Conservation (phyloP, 1,140 invertebrate genomes). For the Ptiloglossa arizonensis region DNA sequence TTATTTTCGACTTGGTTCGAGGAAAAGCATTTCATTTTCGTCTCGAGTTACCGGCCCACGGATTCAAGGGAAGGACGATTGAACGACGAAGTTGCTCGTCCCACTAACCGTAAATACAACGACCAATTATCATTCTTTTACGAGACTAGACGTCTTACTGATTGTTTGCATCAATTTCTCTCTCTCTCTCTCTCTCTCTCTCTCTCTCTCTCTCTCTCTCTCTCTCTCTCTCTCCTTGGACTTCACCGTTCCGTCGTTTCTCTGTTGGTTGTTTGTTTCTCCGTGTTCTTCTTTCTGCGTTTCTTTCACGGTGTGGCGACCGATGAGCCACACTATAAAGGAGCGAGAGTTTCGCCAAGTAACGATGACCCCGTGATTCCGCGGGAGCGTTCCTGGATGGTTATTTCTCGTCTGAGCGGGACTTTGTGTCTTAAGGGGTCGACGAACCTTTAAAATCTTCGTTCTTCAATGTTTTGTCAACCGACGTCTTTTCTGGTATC, state of each 20-base stretch:
- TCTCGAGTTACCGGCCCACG: background rate
- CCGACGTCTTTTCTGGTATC: background rate
- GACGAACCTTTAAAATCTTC: background rate
- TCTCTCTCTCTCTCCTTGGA: background rate
- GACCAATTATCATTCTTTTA: slow-evolving; percentile 43
- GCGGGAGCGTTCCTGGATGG: background rate
- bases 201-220: background rate
- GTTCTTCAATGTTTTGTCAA: background rate
- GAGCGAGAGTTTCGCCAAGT: background rate
- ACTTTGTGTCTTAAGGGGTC: background rate
- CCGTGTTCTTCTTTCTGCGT: background rate
- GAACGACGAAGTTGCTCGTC: slow-evolving; percentile 7
- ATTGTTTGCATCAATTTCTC: background rate
- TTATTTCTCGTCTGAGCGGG: background rate
- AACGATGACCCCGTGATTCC: background rate
- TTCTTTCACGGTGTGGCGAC: background rate
- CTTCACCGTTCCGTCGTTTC: no score
- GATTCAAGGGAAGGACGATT: slow-evolving; percentile 11
- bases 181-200: background rate
- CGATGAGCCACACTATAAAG: no score
- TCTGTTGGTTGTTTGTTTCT: background rate
- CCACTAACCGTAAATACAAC: background rate
- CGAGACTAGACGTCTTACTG: slow-evolving; percentile 46
- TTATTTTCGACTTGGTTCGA: no score
- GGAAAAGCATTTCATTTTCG: background rate